Conservation (phyloP, 2,888 invertebrate genomes). For the Caenorhabditis afra region DNA sequence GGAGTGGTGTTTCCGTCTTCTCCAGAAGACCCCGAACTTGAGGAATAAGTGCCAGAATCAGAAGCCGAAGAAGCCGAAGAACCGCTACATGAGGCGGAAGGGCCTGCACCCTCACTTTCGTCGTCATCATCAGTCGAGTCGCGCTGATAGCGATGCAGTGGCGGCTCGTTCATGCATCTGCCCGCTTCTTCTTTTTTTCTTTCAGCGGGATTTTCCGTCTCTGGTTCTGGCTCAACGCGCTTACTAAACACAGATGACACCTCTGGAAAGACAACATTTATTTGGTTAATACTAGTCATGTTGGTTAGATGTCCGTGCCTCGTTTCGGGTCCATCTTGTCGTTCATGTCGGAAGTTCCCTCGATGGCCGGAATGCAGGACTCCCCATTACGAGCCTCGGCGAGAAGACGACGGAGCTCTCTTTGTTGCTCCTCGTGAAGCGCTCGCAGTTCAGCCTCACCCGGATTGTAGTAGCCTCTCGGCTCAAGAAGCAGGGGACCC, state of each 20-base stretch:
- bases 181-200: background rate
- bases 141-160: background rate
- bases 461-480: slow-evolving; percentile 1
- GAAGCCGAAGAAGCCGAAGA: background rate
- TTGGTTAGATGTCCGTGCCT: too few relatives aligned
- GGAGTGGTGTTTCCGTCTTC: background rate
- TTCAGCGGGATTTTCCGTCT: slow-evolving; percentile 11
- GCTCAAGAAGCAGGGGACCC: slow-evolving; percentile 28
- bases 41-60: background rate
- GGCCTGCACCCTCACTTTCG: slow-evolving; percentile 2
- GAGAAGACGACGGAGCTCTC: too few relatives aligned
- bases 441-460: background rate
- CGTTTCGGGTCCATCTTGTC: too few relatives aligned
- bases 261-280: background rate
- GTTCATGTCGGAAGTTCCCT: too few relatives aligned
- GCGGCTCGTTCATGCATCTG: slow-evolving; percentile 2
- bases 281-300: background rate
- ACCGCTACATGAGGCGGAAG: background rate
- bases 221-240: background rate
- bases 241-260: background rate
- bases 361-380: too few relatives aligned
- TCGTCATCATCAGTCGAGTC: slow-evolving; percentile 24
- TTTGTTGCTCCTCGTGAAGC: too few relatives aligned
- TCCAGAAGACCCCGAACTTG: background rate
- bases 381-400: too few relatives aligned